Base-by-base conservation (phyloP, 2,888 invertebrate species). In the Calephelis perditalis region DNA sequence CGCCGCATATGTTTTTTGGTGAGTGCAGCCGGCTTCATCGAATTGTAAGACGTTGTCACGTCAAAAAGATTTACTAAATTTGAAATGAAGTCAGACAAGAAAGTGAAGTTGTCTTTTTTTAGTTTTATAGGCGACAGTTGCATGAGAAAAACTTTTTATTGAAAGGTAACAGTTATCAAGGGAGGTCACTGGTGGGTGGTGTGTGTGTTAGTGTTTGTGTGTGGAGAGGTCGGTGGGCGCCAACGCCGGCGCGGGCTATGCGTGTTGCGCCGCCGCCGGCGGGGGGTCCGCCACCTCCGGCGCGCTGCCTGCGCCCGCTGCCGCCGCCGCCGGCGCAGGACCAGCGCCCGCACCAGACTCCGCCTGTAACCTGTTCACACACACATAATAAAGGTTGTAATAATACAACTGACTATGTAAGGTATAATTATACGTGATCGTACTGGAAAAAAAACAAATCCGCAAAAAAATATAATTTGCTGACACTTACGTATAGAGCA, bases 361-460 rank as follows among this genome's bases (percentile, higher is more conserved):
- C 56, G 64, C 65, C 63, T 86, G 86, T 67, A 86, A 62, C 67
- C 86, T 87, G 65, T 12, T 46, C 3, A n/a, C 7, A 12, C 5
- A n/a, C 10, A 45, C 11, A 46, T 26, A 26, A 26, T 3, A 26
- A 26, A 26, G n/a, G n/a, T n/a, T 26, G 26, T 26, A 26, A 26
- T 26, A 26, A 26, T 26, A 26, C 26, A 26, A 26, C 26, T 26
- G 26, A 26, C 26, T 26, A 26, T 26, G 26, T 26, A 0, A 26
- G 4, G 3, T 26, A 3, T 26, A 3, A 2, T 26, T 26, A 26
- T 26, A 1, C 4, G 26, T 2, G 26, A 26, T 26, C 26, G 0
- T 26, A 26, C 3, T 26, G 1, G 26, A 26, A 26, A 26, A 15
- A 26, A 26, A 26, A 3, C 26, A 26, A 26, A 26, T 26, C 26